phyloP scores from a whole-genome alignment of 2,797 vertebrate genomes.

The Phrynocephalus guinanensis region DNA sequence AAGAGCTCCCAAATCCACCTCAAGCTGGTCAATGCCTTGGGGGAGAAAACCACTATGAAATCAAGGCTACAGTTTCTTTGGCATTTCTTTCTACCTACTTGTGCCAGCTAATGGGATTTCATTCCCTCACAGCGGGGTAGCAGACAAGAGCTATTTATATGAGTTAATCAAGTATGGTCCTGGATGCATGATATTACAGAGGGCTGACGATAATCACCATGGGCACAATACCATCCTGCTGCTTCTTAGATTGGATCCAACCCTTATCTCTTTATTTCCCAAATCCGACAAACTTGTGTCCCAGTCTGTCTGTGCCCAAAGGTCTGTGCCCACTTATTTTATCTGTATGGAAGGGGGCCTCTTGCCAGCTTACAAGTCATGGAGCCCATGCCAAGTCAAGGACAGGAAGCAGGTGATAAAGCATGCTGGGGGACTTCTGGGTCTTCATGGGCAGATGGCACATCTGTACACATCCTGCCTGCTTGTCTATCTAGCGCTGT shows the following conservation, averaged over 20 bases:
- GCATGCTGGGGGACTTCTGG: too few species aligned
- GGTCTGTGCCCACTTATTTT: not conserved
- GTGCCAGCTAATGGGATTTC: not conserved
- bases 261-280: not conserved
- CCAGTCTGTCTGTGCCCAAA: not conserved
- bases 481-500: too few species aligned
- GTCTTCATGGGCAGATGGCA: too few species aligned
- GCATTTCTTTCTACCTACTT: not conserved
- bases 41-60: not conserved
- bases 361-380: too few species aligned
- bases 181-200: slow-evolving; percentile 1
- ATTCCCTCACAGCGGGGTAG: slow-evolving; percentile 6
- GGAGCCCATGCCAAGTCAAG: too few species aligned
- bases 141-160: slow-evolving; percentile 14
- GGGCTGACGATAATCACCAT: not conserved
- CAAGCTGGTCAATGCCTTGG: not conserved
- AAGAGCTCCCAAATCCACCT: not conserved
- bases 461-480: too few species aligned
- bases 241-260: not conserved
- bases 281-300: not conserved
- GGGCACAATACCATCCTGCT: not conserved
- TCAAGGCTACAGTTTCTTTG: not conserved
- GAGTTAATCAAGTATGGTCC: slow-evolving; percentile 5
- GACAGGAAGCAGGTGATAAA: too few species aligned
- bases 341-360: not conserved